Evolutionary conservation across 2,888 invertebrate species (phyloP).

Genomic region (Euphydryas editha): DNA sequence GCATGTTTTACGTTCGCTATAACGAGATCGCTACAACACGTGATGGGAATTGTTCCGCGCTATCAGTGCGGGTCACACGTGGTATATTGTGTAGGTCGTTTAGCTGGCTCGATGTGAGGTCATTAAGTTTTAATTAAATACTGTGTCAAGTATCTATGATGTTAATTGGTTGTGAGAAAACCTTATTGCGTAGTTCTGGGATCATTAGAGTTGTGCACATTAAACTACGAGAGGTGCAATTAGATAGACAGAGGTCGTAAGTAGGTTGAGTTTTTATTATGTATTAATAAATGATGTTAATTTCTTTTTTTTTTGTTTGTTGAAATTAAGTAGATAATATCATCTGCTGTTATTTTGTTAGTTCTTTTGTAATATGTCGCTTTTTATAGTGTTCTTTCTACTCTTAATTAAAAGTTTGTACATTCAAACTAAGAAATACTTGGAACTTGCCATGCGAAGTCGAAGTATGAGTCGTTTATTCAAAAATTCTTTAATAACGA

Average conservation of each 20-base stretch:
- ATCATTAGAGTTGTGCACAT: too few species aligned
- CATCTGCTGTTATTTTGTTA: too few species aligned
- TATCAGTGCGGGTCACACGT: not conserved
- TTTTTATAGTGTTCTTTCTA: too few species aligned
- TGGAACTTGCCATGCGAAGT: not conserved
- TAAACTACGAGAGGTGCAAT: too few species aligned
- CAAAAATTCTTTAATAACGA: not conserved
- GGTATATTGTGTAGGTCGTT: constrained; percentile 1
- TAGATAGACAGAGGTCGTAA: too few species aligned
- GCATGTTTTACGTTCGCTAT: constrained; percentile 19
- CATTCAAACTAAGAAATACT: not conserved
- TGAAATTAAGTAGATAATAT: too few species aligned
- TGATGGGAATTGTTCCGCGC: constrained; percentile 22
- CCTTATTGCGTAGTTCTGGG: not conserved
- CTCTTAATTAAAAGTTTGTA: not conserved
- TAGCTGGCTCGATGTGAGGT: not conserved
- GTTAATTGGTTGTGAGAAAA: not conserved
- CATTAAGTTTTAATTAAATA: not conserved
- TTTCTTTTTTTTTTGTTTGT: too few species aligned
- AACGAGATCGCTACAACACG: constrained; percentile 15
- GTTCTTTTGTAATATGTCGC: too few species aligned
- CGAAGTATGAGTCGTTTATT: not conserved
- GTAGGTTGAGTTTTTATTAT: too few species aligned
- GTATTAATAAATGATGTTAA: too few species aligned
- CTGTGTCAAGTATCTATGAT: not conserved